Percentiles rank a stretch among this genome's conserved stretches.
Evolutionary conservation across 1,140 invertebrate species (phyloP).

Genomic region (Latrodectus geometricus): DNA sequence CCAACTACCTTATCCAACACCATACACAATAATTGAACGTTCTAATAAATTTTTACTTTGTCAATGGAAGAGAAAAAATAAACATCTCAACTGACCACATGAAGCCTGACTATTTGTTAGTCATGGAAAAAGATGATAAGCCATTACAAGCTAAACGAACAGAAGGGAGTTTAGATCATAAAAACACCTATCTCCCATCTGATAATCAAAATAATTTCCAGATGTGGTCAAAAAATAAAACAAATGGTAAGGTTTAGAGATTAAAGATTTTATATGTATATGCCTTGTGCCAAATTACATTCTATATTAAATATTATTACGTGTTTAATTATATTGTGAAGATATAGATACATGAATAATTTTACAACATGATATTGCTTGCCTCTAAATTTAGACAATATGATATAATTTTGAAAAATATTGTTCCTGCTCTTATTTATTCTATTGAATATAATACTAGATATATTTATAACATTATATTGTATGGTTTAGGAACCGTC

Average conservation of each 20-base stretch:
- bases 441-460: too few species aligned
- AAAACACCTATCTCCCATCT: neutral
- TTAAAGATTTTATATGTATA: neutral
- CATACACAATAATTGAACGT: neutral
- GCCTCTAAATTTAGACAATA: too few species aligned
- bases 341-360: too few species aligned
- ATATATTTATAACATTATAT: too few species aligned
- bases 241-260: neutral
- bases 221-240: neutral
- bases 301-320: too few species aligned
- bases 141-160: neutral
- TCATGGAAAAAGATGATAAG: neutral
- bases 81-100: neutral
- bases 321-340: too few species aligned
- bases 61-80: neutral
- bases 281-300: too few species aligned
- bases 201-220: constrained; percentile 1
- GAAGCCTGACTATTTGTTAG: neutral
- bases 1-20: constrained; percentile 1
- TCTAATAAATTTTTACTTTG: neutral
- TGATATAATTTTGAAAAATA: too few species aligned
- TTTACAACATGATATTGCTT: too few species aligned
- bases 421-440: too few species aligned
- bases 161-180: neutral
- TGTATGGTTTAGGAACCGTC: too few species aligned